Conservation (phyloP, 2,113 vertebrate genomes). For the Hippocampus mohnikei region DNA sequence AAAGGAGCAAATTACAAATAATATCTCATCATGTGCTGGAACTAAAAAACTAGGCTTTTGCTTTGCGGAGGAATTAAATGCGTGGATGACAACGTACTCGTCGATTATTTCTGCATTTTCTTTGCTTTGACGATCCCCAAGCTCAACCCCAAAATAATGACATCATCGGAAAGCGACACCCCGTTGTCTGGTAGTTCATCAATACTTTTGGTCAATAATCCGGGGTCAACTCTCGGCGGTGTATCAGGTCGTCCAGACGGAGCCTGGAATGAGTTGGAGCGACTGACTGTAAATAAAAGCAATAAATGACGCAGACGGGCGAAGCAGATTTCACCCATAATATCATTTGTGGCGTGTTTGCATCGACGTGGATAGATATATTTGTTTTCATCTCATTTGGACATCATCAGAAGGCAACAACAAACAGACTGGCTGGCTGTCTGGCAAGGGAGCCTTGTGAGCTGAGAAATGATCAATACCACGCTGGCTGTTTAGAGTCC, state of each 20-base stretch:
- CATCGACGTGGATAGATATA: neutral
- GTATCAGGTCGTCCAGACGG: neutral
- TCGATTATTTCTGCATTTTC: too few species aligned
- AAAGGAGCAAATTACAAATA: neutral
- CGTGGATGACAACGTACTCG: too few species aligned
- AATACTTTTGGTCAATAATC: neutral
- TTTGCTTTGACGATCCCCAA: too few species aligned
- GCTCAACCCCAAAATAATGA: neutral
- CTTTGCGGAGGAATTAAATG: neutral
- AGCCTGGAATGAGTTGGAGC: neutral
- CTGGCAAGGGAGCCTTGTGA: constrained; percentile 8
- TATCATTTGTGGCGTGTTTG: neutral
- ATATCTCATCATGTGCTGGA: neutral
- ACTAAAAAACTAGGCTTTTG: neutral
- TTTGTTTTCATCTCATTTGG: neutral
- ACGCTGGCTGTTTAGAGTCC: constrained; percentile 5
- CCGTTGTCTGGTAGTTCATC: neutral
- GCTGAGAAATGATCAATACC: constrained; percentile 27
- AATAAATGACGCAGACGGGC: too few species aligned
- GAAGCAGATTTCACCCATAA: neutral
- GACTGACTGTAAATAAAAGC: neutral
- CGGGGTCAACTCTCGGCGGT: neutral
- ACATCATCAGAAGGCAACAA: neutral
- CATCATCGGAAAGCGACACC: neutral
- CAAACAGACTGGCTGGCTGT: neutral